A percentile compares a stretch with the other conserved stretches of the same genome.
Evolutionary conservation across 1,140 invertebrate species (phyloP).

Genomic region (Laodelphax striatellus): DNA sequence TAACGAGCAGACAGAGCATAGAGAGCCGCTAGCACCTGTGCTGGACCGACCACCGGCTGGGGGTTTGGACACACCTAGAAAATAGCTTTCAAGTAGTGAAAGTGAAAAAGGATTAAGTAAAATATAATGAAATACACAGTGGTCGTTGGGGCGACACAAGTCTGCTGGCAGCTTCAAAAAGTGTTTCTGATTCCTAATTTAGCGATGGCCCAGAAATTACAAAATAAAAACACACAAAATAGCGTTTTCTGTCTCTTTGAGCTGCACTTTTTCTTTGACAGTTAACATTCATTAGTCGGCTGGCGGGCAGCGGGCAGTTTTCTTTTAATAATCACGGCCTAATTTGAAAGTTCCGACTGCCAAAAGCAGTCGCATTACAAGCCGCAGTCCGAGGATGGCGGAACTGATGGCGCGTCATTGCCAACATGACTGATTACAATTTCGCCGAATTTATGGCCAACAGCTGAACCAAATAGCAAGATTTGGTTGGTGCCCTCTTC

Average conservation of each 20-base stretch:
- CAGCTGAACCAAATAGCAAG: not conserved
- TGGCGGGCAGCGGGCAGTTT: not conserved
- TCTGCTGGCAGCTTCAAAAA: no score
- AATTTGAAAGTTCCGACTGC: conserved; percentile 1
- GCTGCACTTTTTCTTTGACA: not conserved
- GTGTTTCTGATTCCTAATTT: no score
- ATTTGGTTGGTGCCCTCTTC: not conserved
- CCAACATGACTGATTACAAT: conserved; percentile 1
- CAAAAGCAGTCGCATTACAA: not conserved
- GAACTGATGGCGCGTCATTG: not conserved
- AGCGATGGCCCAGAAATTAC: no score
- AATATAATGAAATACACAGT: no score
- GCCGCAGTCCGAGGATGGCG: not conserved
- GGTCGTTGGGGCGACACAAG: no score
- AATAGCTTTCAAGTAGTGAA: no score
- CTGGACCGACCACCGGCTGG: no score
- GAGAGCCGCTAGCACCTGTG: no score
- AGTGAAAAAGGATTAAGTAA: no score
- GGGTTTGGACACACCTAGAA: no score
- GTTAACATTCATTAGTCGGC: not conserved
- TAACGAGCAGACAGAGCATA: no score
- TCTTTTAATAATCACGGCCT: not conserved
- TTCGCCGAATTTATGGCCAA: not conserved
- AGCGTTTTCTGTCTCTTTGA: not conserved
- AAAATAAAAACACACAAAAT: no score